These are phyloP conservation scores for Malurus splendens DNA, from an alignment of 2,797 vertebrate species.

Conservation along the genomic window DNA sequence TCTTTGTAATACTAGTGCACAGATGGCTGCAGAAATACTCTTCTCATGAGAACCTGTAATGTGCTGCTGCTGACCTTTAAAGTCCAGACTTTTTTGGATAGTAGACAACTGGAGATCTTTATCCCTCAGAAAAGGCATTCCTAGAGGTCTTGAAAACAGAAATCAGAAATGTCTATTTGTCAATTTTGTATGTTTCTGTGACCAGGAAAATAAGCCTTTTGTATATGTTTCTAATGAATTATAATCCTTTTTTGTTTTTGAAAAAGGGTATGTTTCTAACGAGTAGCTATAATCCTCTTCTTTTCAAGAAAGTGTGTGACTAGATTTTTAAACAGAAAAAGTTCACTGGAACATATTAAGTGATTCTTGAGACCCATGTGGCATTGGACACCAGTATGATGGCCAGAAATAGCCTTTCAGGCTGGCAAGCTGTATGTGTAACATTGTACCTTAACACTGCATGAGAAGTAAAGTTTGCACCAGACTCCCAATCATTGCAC, in stretches of 20 bases:
- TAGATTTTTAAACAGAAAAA: not conserved
- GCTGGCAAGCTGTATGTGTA: not conserved
- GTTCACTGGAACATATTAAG: not conserved
- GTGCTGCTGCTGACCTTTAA: not conserved
- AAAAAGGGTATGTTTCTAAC: not conserved
- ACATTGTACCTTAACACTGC: not conserved
- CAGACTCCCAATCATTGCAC: not conserved
- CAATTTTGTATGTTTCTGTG: not conserved
- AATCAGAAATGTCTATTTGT: not conserved
- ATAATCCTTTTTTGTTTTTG: not conserved
- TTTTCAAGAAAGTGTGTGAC: not conserved
- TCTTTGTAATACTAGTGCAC: not conserved
- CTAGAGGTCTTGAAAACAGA: not conserved
- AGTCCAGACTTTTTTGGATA: not conserved
- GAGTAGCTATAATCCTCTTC: not conserved
- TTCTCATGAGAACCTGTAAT: not conserved
- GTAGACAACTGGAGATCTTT: not conserved
- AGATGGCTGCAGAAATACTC: not conserved
- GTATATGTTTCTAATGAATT: not conserved
- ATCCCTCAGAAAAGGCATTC: not conserved
- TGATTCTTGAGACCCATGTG: not conserved
- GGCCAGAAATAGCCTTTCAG: not conserved
- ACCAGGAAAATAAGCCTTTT: not conserved
- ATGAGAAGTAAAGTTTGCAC: not conserved
- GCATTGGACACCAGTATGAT: not conserved